Evolutionary conservation across 2,113 vertebrate species (phyloP), one percentile per base, ranked within the genome.

Genomic region (Camelus bactrianus): DNA sequence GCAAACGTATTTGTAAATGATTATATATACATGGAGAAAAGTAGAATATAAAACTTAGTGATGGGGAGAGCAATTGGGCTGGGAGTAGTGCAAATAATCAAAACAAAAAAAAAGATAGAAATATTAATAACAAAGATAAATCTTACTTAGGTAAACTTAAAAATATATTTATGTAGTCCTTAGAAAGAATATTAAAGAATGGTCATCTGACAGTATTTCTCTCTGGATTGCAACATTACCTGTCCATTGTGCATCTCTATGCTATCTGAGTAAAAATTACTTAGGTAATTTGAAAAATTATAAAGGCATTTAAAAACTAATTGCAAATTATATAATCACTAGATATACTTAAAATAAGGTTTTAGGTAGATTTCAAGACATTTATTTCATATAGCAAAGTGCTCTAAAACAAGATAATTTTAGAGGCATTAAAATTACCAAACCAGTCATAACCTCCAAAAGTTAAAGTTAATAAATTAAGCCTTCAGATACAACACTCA

Each of bases 311-410:
- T 89, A 62, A 93, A 93, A 79, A 88, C 20, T 73, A 77, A 56
- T 52, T 75, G 12, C 42, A 69, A 67, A 54, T 48, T 38, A 77
- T 35, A 28, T 56, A 10, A 50, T 88, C 50, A 56, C 10, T 76
- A 52, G 16, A 58, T 93, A 62, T 52, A 46, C 83, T 96, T 93
- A 86, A 96, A 95, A 79, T 19, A 72, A 85, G 22, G 30, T 48
- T 60, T 70, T 75, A 17, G 38, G 19, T 81, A 56, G 11, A 79
- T 89, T 84, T 88, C 32, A 60, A 52, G 76, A 65, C 46, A 32
- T 91, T 80, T 50, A 46, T 15, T 16, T 76, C 38, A n/a, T 16
- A 19, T 12, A 65, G 8, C 4, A 81, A 84, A 16, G 58, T 52
- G 15, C 3, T 76, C 15, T 88, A 20, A 72, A 83, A 77, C 46